Percentiles rank a stretch among this genome's conserved stretches.
These are phyloP conservation scores for Platyrinchus mystaceus DNA, from an alignment of 2,797 vertebrate genomes.

Conservation along the genomic window DNA sequence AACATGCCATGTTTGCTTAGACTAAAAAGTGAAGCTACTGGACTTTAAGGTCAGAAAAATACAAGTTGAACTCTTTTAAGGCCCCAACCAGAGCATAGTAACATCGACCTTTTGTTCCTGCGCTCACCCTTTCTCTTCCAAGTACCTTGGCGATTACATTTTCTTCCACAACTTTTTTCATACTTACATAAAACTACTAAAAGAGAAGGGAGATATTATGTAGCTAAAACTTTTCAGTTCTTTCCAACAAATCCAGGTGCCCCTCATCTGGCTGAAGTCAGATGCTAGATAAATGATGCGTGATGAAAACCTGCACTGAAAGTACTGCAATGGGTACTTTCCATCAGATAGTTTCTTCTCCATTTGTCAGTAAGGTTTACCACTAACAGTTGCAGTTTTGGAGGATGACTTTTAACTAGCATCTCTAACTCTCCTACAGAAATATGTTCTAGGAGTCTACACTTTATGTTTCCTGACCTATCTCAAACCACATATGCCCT, in stretches of 20 bases:
- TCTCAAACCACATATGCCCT: background rate
- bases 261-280: background rate
- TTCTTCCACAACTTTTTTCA: background rate
- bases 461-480: background rate
- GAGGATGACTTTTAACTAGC: background rate
- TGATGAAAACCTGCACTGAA: background rate
- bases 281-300: background rate
- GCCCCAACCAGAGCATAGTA: background rate
- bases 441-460: background rate
- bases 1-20: constrained; percentile 6
- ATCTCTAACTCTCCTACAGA: background rate
- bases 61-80: background rate
- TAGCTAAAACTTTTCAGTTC: background rate
- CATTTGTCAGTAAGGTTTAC: background rate
- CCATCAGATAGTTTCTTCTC: background rate
- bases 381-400: background rate
- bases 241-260: background rate
- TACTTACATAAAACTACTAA: background rate
- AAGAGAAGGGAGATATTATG: background rate
- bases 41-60: background rate
- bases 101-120: background rate
- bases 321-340: background rate
- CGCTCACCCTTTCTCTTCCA: background rate
- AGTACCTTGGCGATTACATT: background rate
- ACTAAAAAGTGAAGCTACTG: constrained; percentile 23